Evolutionary conservation across 1,140 invertebrate species (phyloP).

Genomic region (Babylonia areolata): DNA sequence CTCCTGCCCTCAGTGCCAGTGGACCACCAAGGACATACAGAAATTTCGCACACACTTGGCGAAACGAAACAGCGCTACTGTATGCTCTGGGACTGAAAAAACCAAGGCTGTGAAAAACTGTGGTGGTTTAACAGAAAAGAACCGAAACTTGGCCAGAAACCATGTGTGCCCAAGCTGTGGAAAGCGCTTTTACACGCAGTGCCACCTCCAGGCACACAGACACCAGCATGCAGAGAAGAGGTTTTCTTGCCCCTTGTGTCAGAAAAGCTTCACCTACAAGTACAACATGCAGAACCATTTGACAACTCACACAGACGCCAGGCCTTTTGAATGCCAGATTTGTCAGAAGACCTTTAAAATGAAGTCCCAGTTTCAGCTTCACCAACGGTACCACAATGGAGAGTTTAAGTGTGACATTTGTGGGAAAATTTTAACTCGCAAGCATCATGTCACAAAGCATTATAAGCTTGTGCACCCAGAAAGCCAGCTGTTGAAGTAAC

Average conservation of each 20-base stretch:
- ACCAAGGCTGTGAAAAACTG: not conserved
- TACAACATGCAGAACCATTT: conserved; percentile 19
- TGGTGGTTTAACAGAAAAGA: not conserved
- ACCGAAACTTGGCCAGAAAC: not conserved
- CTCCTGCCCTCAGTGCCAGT: not conserved
- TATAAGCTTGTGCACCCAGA: not conserved
- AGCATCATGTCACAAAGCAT: not conserved
- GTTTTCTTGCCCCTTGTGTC: not conserved
- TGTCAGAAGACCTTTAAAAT: conserved; percentile 9
- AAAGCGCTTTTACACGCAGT: not conserved
- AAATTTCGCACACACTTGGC: not conserved
- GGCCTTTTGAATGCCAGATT: conserved; percentile 4
- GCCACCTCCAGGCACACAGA: not conserved
- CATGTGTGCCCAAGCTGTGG: not conserved
- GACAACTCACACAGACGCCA: not conserved
- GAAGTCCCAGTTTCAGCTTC: not conserved
- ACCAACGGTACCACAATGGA: not conserved
- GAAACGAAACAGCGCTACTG: not conserved
- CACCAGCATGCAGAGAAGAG: conserved; percentile 15
- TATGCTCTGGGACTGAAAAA: not conserved
- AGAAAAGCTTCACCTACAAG: conserved; percentile 33
- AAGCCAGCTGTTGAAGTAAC: not conserved
- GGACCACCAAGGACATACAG: not conserved
- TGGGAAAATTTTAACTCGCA: conserved; percentile 16
- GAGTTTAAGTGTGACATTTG: conserved; percentile 17